phyloP scores from a whole-genome alignment of 2,888 invertebrate genomes.

The Ophion ventricosus region DNA sequence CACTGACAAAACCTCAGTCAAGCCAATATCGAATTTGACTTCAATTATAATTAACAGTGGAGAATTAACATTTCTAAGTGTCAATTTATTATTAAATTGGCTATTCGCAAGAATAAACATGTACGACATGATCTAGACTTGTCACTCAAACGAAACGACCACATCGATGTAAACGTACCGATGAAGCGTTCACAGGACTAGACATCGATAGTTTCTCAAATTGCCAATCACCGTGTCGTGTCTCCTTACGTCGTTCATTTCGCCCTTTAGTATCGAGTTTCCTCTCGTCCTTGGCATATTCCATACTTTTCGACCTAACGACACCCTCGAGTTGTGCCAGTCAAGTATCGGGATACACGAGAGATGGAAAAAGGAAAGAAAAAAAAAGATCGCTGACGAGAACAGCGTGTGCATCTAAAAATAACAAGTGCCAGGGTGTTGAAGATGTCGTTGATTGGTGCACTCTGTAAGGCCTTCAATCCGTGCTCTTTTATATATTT shows the following conservation, averaged over 20 bases:
- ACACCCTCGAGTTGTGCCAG: conserved; percentile 35
- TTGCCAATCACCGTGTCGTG: conserved; percentile 35
- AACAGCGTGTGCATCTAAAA: conserved; percentile 9
- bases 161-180: not conserved
- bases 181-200: not conserved
- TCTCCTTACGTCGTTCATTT: conserved; percentile 10
- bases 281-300: not conserved
- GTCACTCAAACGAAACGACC: too few species aligned
- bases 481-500: conserved; percentile 8
- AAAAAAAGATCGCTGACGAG: not conserved
- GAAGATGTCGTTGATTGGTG: not conserved
- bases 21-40: too few species aligned
- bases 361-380: conserved; percentile 6
- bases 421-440: conserved; percentile 8
- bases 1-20: too few species aligned
- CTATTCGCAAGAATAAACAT: too few species aligned
- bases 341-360: conserved; percentile 37
- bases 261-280: conserved; percentile 17
- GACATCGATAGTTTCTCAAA: not conserved
- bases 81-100: too few species aligned
- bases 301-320: conserved; percentile 43
- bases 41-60: too few species aligned
- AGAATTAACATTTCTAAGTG: too few species aligned
- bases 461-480: not conserved
- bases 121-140: too few species aligned